A percentile compares a stretch with the other conserved stretches of the same genome.
Evolutionary conservation across 2,888 invertebrate species (phyloP).

Genomic region (Elaeidobius kamerunicus): DNA sequence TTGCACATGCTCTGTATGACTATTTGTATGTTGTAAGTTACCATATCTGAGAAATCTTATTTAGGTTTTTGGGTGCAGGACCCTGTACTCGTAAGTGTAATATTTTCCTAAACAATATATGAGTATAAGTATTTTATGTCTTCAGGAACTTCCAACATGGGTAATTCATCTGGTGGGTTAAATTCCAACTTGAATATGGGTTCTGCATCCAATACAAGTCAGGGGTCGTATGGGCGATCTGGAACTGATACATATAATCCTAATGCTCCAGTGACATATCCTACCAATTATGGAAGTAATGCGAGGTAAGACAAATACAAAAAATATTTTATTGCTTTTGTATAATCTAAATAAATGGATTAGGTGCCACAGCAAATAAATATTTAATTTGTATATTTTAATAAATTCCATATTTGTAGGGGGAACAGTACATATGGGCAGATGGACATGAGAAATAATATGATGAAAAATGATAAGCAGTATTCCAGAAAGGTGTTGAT

Average conservation of each 20-base stretch:
- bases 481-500: conserved; percentile 44
- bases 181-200: conserved; percentile 12
- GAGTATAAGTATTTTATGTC: too few species aligned
- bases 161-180: conserved; percentile 3
- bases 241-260: conserved; percentile 20
- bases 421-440: conserved; percentile 20
- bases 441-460: conserved; percentile 18
- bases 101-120: too few species aligned
- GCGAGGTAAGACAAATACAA: conserved; percentile 15
- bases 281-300: conserved; percentile 25
- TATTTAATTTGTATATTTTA: conserved; percentile 1
- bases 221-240: conserved; percentile 7
- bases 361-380: too few species aligned
- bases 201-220: conserved; percentile 4
- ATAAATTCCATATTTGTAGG: conserved; percentile 14
- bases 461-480: conserved; percentile 23
- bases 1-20: too few species aligned
- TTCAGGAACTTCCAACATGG: conserved; percentile 9
- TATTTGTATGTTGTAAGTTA: too few species aligned
- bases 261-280: conserved; percentile 28
- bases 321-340: neutral
- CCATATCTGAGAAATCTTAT: too few species aligned
- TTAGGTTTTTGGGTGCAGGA: too few species aligned
- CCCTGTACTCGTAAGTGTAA: too few species aligned
- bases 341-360: conserved; percentile 1